Conservation (phyloP, 2,888 invertebrate species). For the Diarsia dahlii region DNA sequence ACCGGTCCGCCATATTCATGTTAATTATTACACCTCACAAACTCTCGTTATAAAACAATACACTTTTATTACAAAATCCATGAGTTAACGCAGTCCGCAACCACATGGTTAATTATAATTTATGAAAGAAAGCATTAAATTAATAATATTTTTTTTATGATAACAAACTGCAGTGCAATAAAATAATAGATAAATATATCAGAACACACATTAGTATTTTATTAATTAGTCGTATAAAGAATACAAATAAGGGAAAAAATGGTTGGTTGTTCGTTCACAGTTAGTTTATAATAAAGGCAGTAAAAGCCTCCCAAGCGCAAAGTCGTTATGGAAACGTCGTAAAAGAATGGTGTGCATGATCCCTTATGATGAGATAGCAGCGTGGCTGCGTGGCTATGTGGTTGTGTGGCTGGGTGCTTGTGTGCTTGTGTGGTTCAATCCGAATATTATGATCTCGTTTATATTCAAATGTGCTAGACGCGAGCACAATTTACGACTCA, state of each 20-base stretch:
- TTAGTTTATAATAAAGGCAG: conserved; percentile 70
- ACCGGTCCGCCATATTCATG: conserved; percentile 10
- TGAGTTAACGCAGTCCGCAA: conserved; percentile 13
- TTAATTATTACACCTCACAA: conserved; percentile 45
- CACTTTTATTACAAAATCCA: conserved; percentile 19
- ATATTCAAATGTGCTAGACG: conserved; percentile 68
- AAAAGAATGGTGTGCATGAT: conserved; percentile 71
- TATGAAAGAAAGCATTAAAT: conserved; percentile 40
- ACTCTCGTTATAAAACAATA: conserved; percentile 19
- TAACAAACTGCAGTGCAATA: conserved; percentile 36
- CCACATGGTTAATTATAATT: conserved; percentile 12
- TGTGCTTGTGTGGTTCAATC: conserved; percentile 61
- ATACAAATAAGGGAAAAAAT: conserved; percentile 56
- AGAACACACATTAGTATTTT: conserved; percentile 30
- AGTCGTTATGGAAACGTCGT: conserved; percentile 76
- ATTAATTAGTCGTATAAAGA: conserved; percentile 46
- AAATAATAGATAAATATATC: conserved; percentile 42
- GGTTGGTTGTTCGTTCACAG: conserved; percentile 64
- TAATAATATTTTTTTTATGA: conserved; percentile 21
- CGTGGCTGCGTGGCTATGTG: conserved; percentile 37
- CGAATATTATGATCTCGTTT: conserved; percentile 70
- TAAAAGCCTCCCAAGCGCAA: conserved; percentile 79
- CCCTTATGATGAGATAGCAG: conserved; percentile 49
- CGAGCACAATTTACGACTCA: conserved; percentile 65
- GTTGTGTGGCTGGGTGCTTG: conserved; percentile 47